phyloP scores from a whole-genome alignment of 1,140 invertebrate genomes.

The Helicoverpa armigera region DNA sequence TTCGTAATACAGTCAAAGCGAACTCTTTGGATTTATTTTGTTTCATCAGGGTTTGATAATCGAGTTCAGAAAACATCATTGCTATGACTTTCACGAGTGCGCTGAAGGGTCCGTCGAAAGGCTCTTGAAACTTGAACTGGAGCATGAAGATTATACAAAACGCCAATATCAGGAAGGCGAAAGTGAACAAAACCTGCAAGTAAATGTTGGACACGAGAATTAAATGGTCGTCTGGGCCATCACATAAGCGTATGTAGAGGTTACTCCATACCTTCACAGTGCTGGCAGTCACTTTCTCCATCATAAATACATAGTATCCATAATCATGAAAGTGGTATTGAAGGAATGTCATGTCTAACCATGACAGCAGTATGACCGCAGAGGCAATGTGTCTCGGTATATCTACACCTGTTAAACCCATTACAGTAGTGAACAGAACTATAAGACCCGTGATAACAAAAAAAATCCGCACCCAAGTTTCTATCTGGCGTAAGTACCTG shows the following conservation, averaged over 20 bases:
- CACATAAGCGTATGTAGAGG: too few relatives aligned
- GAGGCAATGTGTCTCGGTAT: slow-evolving; percentile 87
- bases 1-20: slow-evolving; percentile 76
- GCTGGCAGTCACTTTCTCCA: slow-evolving; percentile 85
- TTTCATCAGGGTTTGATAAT: slow-evolving; percentile 82
- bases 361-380: slow-evolving; percentile 83
- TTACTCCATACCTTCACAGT: slow-evolving; percentile 80
- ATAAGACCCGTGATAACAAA: slow-evolving; percentile 74
- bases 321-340: slow-evolving; percentile 87
- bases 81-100: slow-evolving; percentile 87
- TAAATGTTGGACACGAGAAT: neutral
- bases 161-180: slow-evolving; percentile 85
- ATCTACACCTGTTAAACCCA: slow-evolving; percentile 58
- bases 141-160: slow-evolving; percentile 87
- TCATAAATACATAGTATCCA: slow-evolving; percentile 87
- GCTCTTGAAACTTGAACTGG: slow-evolving; percentile 80
- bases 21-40: slow-evolving; percentile 70
- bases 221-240: neutral
- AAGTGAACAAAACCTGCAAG: slow-evolving; percentile 84
- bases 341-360: slow-evolving; percentile 87
- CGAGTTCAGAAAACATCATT: slow-evolving; percentile 88
- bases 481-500: slow-evolving; percentile 82
- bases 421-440: slow-evolving; percentile 65
- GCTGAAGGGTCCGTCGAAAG: slow-evolving; percentile 84
- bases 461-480: slow-evolving; percentile 85